Conservation (phyloP, 2,888 invertebrate genomes). For the Sepioteuthis lessoniana region DNA sequence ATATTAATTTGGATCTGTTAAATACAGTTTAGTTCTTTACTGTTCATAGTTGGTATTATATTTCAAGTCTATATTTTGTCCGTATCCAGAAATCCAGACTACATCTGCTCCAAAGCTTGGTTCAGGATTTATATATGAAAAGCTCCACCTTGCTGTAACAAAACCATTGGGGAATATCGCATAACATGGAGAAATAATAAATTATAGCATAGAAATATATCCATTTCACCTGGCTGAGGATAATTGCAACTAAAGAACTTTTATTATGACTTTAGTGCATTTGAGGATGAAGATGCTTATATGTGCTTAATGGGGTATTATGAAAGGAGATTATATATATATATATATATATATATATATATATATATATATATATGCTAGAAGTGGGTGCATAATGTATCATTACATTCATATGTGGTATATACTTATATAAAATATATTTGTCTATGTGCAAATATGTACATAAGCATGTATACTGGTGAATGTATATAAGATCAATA, state of each 20-base stretch:
- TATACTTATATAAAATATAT: background rate
- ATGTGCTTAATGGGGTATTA: conserved; percentile 33
- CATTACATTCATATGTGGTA: background rate
- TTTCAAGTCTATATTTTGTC: too few relatives aligned
- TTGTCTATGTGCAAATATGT: too few relatives aligned
- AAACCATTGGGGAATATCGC: background rate
- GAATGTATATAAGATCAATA: too few relatives aligned
- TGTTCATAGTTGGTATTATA: too few relatives aligned
- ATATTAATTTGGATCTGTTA: too few relatives aligned
- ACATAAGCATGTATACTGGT: too few relatives aligned
- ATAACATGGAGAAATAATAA: background rate
- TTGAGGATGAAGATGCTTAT: conserved; percentile 9
- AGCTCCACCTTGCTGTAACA: background rate
- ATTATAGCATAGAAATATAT: background rate
- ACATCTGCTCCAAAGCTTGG: too few relatives aligned
- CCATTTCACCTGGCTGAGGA: background rate
- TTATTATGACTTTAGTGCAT: background rate
- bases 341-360: too few relatives aligned
- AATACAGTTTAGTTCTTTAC: too few relatives aligned
- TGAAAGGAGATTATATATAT: too few relatives aligned
- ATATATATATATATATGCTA: too few relatives aligned
- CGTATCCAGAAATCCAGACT: too few relatives aligned
- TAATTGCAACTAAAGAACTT: conserved; percentile 10
- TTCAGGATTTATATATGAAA: background rate
- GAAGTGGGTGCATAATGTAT: background rate